phyloP scores from a whole-genome alignment of 2,888 invertebrate genomes.

The Acrocera orbiculus region DNA sequence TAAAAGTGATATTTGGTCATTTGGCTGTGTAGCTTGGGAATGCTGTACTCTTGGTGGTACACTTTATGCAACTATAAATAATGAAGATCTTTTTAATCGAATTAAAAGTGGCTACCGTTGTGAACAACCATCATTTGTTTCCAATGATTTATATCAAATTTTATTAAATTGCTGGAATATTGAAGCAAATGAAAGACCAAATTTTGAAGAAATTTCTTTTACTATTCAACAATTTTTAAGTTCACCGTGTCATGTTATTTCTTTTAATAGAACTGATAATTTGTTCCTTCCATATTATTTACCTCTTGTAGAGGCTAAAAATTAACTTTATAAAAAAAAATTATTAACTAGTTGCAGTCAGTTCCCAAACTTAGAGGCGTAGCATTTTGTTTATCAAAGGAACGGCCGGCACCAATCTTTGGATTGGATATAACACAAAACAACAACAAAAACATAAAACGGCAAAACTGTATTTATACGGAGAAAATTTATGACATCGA shows the following conservation, averaged over 20 bases:
- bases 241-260: conserved; percentile 26
- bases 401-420: too few species aligned
- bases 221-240: conserved; percentile 28
- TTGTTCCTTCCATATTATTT: conserved; percentile 26
- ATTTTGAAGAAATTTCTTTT: conserved; percentile 43
- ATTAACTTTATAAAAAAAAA: conserved; percentile 11
- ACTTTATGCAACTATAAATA: conserved; percentile 51
- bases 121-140: conserved; percentile 54
- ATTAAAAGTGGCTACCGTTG: conserved; percentile 53
- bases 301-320: conserved; percentile 26
- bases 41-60: conserved; percentile 62
- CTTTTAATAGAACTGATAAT: conserved; percentile 21
- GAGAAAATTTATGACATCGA: too few species aligned
- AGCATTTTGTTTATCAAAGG: too few species aligned
- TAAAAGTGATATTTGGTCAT: conserved; percentile 70
- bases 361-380: too few species aligned
- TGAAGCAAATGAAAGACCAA: conserved; percentile 62
- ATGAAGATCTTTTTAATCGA: conserved; percentile 47
- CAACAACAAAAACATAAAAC: too few species aligned
- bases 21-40: conserved; percentile 69
- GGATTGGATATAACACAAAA: too few species aligned
- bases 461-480: too few species aligned
- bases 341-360: background rate
- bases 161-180: conserved; percentile 72
- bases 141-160: conserved; percentile 63